Evolutionary conservation across 2,113 vertebrate genomes (phyloP).

Genomic region (Spheniscus mendiculus): DNA sequence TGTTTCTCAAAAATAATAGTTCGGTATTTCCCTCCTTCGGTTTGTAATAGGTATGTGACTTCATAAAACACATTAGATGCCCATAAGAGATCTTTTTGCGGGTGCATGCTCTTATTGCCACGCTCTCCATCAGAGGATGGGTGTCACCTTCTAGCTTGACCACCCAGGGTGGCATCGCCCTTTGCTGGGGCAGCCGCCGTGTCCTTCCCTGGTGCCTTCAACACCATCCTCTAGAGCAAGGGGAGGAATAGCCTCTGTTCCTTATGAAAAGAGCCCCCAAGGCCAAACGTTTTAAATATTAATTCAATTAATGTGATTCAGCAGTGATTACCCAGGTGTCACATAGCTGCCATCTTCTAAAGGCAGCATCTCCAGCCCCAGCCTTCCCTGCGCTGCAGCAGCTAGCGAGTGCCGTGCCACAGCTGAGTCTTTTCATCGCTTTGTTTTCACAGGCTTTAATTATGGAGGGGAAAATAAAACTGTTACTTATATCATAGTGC

Average conservation of each 20-base stretch:
- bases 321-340: background rate
- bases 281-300: background rate
- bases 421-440: background rate
- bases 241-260: background rate
- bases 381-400: background rate
- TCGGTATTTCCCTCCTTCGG: background rate
- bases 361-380: background rate
- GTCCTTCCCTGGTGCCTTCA: background rate
- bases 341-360: background rate
- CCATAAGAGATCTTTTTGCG: background rate
- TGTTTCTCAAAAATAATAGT: background rate
- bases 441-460: background rate
- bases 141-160: background rate
- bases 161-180: accelerated
- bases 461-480: background rate
- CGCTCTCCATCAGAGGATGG: background rate
- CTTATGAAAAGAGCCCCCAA: background rate
- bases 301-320: background rate
- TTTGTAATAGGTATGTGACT: background rate
- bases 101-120: background rate
- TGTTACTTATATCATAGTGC: background rate
- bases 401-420: background rate
- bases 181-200: background rate
- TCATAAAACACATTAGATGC: background rate
- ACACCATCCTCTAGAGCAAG: background rate